phyloP scores from a whole-genome alignment of 2,797 vertebrate genomes.

The Poecilia velifera region DNA sequence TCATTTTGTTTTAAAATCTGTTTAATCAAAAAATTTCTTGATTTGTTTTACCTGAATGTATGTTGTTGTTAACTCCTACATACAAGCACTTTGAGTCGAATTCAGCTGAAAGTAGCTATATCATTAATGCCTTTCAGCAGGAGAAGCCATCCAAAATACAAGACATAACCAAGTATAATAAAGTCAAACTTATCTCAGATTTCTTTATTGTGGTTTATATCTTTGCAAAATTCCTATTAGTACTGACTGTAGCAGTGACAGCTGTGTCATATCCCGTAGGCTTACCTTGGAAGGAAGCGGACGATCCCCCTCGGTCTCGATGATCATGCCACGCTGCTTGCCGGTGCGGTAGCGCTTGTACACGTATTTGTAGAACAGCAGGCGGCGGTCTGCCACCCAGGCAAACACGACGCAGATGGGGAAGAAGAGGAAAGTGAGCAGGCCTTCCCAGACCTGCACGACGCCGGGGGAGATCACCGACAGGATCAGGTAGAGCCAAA shows the following conservation, averaged over 20 bases:
- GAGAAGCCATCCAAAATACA: not conserved
- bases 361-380: slow-evolving; percentile 98
- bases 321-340: slow-evolving; percentile 98
- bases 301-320: slow-evolving; percentile 94
- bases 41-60: too few relatives aligned
- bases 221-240: not conserved
- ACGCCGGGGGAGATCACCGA: slow-evolving; percentile 94
- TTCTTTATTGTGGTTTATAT: not conserved
- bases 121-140: not conserved
- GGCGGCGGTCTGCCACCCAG: slow-evolving; percentile 96
- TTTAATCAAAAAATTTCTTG: too few relatives aligned
- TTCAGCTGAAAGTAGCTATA: too few relatives aligned
- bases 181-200: not conserved
- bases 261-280: not conserved
- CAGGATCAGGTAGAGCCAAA: slow-evolving; percentile 98
- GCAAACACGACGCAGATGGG: slow-evolving; percentile 97
- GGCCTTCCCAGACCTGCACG: slow-evolving; percentile 97
- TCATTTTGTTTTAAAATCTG: too few relatives aligned
- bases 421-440: slow-evolving; percentile 98
- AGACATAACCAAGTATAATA: not conserved
- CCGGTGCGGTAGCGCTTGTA: slow-evolving; percentile 97
- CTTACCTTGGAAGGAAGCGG: slow-evolving; percentile 89
- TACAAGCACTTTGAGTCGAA: too few relatives aligned
- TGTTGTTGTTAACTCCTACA: too few relatives aligned
- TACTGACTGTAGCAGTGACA: not conserved